Evolutionary conservation across 2,113 vertebrate genomes (phyloP), one percentile per base, ranked within the genome.

Genomic region (Passerina amoena): DNA sequence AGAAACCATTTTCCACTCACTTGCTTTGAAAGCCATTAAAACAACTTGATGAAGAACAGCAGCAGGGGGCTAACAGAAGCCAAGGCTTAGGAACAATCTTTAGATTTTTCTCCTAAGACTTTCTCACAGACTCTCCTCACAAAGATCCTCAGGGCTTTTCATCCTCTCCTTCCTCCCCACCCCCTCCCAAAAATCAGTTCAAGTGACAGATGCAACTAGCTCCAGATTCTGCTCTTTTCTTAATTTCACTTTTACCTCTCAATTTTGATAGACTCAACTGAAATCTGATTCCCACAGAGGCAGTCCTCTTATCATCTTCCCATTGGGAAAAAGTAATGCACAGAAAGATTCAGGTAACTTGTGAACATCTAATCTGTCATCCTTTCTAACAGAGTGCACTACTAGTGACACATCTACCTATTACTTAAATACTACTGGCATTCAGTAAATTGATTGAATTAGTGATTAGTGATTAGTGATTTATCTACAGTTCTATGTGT

Each of bases 1-100:
- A 96, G 95, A 96, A 96, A 95, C 94, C 95, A 97, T 97, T 97
- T 97, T 97, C 97, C 97, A 91, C 97, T 97, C 96, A 97, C 79
- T 97, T 97, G 95, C 90, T 97, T 63, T 97, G 96, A 97, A 97
- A 97, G 96, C 96, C 94, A 95, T 97, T 97, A 97, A 96, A 97
- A 96, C 42, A 97, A 96, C 96, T 94, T 94, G 96, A 97, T 95
- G 97, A 92, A 96, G 96, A 96, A 93, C 94, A 97, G 84, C 97
- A 97, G 97, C 93, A 88, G 97, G 97, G 96, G 97, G 94, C 84
- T 97, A 97, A 97, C 90, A 96, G 96, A 96, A 97, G 93, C 90
- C 96, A 94, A 94, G 92, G 96, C 92, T 97, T 94, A 97, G 95
- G 71, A 95, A 90, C 93, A 96, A 86, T 88, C 95, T 96, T 96